Evolutionary conservation across 2,888 invertebrate species (phyloP).

Genomic region (Terebella lapidaria): DNA sequence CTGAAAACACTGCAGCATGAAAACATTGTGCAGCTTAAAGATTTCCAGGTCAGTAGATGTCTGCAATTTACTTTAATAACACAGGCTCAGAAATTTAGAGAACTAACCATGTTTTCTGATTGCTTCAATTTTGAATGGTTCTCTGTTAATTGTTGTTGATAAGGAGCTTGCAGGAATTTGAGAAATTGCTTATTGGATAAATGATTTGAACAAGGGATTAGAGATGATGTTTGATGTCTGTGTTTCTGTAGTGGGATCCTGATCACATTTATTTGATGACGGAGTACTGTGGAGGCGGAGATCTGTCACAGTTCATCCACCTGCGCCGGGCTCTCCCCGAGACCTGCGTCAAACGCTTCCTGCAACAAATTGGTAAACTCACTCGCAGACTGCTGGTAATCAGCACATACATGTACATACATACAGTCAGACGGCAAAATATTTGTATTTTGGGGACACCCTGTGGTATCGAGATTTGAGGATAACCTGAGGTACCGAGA

Average conservation of each 20-base stretch:
- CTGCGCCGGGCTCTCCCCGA: slow-evolving; percentile 41
- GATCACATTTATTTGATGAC: slow-evolving; percentile 79
- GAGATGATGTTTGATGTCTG: too few species aligned
- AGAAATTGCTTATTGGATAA: too few species aligned
- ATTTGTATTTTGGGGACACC: too few species aligned
- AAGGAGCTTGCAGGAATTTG: too few species aligned
- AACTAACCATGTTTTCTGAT: neutral
- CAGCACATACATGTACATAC: too few species aligned
- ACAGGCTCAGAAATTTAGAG: neutral
- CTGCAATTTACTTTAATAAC: too few species aligned
- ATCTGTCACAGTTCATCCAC: slow-evolving; percentile 72
- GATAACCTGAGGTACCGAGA: too few species aligned
- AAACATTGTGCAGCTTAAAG: slow-evolving; percentile 75
- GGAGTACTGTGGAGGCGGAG: slow-evolving; percentile 82
- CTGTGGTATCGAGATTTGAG: too few species aligned
- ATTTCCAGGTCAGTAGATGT: slow-evolving; percentile 59
- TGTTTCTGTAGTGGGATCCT: slow-evolving; percentile 56
- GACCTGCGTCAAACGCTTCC: slow-evolving; percentile 67
- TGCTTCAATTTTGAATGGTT: neutral
- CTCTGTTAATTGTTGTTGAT: neutral
- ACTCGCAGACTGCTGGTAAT: too few species aligned
- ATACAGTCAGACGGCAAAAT: too few species aligned
- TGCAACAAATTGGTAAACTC: slow-evolving; percentile 66
- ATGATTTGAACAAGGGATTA: too few species aligned
- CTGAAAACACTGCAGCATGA: slow-evolving; percentile 74